A percentile compares a stretch with the other conserved stretches of the same genome.
phyloP scores from a whole-genome alignment of 2,888 invertebrate species.

The Psylliodes chrysocephalus region DNA sequence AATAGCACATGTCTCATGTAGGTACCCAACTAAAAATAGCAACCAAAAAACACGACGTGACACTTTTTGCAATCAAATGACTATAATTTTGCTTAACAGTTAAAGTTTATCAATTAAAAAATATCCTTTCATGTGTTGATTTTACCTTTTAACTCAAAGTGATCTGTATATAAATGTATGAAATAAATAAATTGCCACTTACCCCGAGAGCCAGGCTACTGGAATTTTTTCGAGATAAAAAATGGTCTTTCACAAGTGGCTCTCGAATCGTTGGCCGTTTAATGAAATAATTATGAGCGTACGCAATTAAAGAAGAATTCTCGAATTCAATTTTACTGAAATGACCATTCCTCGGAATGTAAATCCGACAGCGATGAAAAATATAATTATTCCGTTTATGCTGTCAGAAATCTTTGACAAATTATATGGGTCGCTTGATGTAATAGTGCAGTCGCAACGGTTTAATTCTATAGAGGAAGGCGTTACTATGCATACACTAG shows the following conservation, averaged over 20 bases:
- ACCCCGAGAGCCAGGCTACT: not conserved
- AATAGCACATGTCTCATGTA: too few species aligned
- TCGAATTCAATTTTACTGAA: slow-evolving; percentile 11
- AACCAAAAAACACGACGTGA: too few species aligned
- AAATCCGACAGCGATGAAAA: slow-evolving; percentile 5
- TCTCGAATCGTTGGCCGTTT: slow-evolving; percentile 1
- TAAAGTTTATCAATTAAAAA: too few species aligned
- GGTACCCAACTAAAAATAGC: too few species aligned
- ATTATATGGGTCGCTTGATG: not conserved
- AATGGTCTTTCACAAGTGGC: not conserved
- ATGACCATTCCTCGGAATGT: slow-evolving; percentile 7
- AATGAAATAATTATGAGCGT: slow-evolving; percentile 8
- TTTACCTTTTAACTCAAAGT: too few species aligned
- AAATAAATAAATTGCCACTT: slow-evolving; percentile 7
- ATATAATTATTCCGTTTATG: slow-evolving; percentile 10
- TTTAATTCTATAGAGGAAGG: too few species aligned
- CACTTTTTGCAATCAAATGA: too few species aligned
- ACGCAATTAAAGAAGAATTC: slow-evolving; percentile 7
- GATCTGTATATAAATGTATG: not conserved
- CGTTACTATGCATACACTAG: too few species aligned
- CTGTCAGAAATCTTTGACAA: slow-evolving; percentile 7
- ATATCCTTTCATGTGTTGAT: too few species aligned
- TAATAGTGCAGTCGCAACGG: not conserved
- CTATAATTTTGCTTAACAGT: too few species aligned
- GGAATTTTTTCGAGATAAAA: slow-evolving; percentile 4